Base-by-base conservation (phyloP, 1,140 invertebrate genomes). In the Drosophila sproati region DNA sequence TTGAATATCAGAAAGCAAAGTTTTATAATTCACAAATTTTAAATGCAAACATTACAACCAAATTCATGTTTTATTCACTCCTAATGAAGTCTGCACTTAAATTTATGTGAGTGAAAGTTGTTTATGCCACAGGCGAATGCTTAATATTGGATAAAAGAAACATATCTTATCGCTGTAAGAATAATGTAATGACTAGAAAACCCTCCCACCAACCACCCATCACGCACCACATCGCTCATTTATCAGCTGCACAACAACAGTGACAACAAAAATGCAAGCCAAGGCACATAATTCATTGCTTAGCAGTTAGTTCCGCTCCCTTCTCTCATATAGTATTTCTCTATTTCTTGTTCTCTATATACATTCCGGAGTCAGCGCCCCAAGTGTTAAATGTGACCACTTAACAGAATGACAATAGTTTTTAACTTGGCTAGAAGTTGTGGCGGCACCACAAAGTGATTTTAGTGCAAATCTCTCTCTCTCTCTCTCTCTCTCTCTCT, bases 371-470 rank as follows among this genome's bases (percentile, higher is more conserved):
- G 77, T 71, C 79, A 83, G 80, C 67, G 66, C 69, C 76, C 81
- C 78, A 90, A 90, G 85, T 89, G 85, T 90, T 89, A 89, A 90
- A 89, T 89, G 85, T 85, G 85, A 89, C 85, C 85, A 89, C 85
- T 89, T 89, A 89, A 89, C 86, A 89, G 86, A 89, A 89, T 89
- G 85, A 86, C 85, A 90, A 89, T 89, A 89, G 86, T 89, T 89
- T 89, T 90, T 85, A 89, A 86, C 86, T 89, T 89, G 85, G 85
- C 85, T 90, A 89, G 85, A 89, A 89, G 80, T 89, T 90, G 90
- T 90, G 85, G 85, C 85, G 85, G 85, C 85, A 89, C 85, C 85
- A 83, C 85, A 89, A 90, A 90, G 85, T 90, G 86, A 81, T 90
- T 89, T 90, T 77, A 85, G 86, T 76, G 72, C 71, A 89, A 88